phyloP scores from a whole-genome alignment of 2,888 invertebrate species.

The Agrypnus murinus region DNA sequence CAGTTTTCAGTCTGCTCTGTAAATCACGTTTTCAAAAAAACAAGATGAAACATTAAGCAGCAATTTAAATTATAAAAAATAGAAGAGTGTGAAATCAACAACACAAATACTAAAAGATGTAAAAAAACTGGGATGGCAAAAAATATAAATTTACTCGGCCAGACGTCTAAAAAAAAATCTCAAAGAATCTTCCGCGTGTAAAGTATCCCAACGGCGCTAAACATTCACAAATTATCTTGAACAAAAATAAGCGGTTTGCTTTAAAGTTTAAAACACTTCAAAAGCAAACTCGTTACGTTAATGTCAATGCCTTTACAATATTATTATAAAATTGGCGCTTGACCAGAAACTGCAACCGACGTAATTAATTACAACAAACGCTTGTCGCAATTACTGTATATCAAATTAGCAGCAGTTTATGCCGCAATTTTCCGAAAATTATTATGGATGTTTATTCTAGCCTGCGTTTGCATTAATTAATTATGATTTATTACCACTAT shows the following conservation, averaged over 20 bases:
- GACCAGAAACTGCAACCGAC: constrained; percentile 39
- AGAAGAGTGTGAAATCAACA: neutral
- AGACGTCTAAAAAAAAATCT: constrained; percentile 3
- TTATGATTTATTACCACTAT: constrained; percentile 33
- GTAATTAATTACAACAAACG: constrained; percentile 48
- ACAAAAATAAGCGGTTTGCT: constrained; percentile 21
- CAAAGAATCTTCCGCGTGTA: constrained; percentile 11
- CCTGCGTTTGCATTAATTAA: constrained; percentile 34
- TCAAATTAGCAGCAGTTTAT: constrained; percentile 49
- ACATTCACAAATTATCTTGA: constrained; percentile 27
- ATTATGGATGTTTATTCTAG: constrained; percentile 38
- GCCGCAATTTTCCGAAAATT: constrained; percentile 46
- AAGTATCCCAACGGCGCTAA: constrained; percentile 22
- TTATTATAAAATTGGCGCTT: constrained; percentile 41
- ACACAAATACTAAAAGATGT: neutral
- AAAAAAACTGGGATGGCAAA: neutral
- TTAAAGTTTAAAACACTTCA: constrained; percentile 20
- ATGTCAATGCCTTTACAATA: constrained; percentile 28
- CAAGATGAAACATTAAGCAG: neutral
- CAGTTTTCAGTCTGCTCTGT: neutral
- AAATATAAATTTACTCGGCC: constrained; percentile 10
- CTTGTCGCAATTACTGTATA: constrained; percentile 41
- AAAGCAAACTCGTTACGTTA: constrained; percentile 20
- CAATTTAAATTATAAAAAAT: neutral
- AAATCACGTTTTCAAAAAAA: no score